A percentile compares a stretch with the other conserved stretches of the same genome.
Conservation (phyloP, 2,797 vertebrate species). For the Notolepis coatsorum region DNA sequence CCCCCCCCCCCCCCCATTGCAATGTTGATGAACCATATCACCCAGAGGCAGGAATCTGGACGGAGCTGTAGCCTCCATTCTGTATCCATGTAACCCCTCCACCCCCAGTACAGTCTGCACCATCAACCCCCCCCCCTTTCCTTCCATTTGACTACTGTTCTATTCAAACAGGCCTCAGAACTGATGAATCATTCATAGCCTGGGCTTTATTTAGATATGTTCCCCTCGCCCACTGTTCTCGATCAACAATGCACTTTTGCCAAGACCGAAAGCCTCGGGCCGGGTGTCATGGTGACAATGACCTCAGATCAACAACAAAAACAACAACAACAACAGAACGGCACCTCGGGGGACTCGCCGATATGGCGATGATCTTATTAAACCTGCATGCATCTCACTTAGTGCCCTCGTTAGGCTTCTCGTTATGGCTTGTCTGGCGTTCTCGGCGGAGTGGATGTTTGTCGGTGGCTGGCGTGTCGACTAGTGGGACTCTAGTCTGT, state of each 20-base stretch:
- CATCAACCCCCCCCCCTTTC: slow-evolving; percentile 34
- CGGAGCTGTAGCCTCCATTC: slow-evolving; percentile 30
- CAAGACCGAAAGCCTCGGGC: neutral
- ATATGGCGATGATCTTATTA: neutral
- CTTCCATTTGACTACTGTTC: slow-evolving; percentile 20
- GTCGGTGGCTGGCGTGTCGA: too few relatives aligned
- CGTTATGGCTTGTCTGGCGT: neutral
- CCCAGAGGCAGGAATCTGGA: slow-evolving; percentile 19
- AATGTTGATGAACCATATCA: slow-evolving; percentile 56
- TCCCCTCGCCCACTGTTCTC: slow-evolving; percentile 31
- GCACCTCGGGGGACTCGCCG: neutral
- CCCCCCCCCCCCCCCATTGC: slow-evolving; percentile 5
- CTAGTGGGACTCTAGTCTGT: too few relatives aligned
- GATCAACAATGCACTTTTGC: slow-evolving; percentile 16
- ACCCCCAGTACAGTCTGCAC: slow-evolving; percentile 3
- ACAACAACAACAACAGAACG: neutral
- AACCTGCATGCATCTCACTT: neutral
- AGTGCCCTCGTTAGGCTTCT: neutral
- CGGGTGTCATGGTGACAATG: neutral
- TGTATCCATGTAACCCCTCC: slow-evolving; percentile 11
- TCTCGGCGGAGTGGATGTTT: neutral
- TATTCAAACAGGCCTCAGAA: slow-evolving; percentile 36
- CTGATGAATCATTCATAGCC: slow-evolving; percentile 68
- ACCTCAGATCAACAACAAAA: neutral
- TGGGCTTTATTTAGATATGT: slow-evolving; percentile 55